Base-by-base conservation (phyloP, 2,888 invertebrate genomes). In the Lysandra bellargus region DNA sequence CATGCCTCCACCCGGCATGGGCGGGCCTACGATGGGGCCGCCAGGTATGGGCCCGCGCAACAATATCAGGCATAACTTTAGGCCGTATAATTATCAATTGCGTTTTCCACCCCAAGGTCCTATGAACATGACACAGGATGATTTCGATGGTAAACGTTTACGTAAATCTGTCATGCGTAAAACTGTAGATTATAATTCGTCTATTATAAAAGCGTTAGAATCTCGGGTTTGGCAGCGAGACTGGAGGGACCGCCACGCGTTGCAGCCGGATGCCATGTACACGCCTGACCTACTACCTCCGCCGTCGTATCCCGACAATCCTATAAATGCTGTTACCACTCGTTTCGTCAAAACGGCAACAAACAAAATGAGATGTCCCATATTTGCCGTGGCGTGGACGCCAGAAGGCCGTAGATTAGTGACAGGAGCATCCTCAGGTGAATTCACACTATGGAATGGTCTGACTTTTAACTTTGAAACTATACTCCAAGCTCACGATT, bases 381-480 rank as follows among this genome's bases (percentile, higher is more conserved):
- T 99, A 86, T 99, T 99, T 91, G 98, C 99, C 86, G 97, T 99
- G 89, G 98, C 99, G 17, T 99, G 99, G 99, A 99, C 99, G 6
- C 99, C 99, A 0, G 99, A 99, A 93, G 99, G 99, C 17, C 96
- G 99, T 83, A 96, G 99, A 84, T 95, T 99, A 81, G 98, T 99
- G 6, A 99, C 99, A 1, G 99, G 99, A 12, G 99, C 99, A 37
- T 99, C 99, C 49, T 99, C 99, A 80, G 99, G 99, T 74, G 99
- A 99, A 93, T 99, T 99, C 88, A 99, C 99, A 0, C 95, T 99
- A 3, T 99, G 99, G 99, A 99, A 99, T 95, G 99, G 99, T 53
- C 96, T 99, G 49, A 99, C 99, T n/a, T 99, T 99, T 93, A 99
- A 99, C 95, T 99, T 99, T 95, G 99, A 99, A 95, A 99, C 99